Evolutionary conservation across 2,113 vertebrate genomes (phyloP), one percentile per base, ranked within the genome.

Genomic region (Tylochromis polylepis): DNA sequence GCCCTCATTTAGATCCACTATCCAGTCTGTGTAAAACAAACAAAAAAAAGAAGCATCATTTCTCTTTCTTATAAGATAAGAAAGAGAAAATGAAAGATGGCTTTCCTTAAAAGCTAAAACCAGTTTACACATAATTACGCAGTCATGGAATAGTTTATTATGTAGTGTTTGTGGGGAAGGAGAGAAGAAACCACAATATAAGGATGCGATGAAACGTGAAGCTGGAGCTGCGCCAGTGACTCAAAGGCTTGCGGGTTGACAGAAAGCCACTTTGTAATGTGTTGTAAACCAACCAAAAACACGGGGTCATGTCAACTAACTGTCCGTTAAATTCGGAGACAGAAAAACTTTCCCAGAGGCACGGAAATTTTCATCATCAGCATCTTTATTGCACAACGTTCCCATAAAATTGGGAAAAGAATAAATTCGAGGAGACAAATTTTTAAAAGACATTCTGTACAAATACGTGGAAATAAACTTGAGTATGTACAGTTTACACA

Each of bases 371-470:
- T 90, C 91, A 91, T 91, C 84, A 92, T 93, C 95, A 83, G 92
- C 96, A 94, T 97, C 95, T 99, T 99, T 99, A 99, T 99, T 99
- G 99, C 98, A 99, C 98, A 99, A 98, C 97, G 96, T 97, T 98
- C 97, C 98, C 98, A 98, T 96, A 98, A 98, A 99, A 99, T 96
- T 97, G 97, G 98, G 97, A 98, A 97, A 96, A 96, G 95, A 96
- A 97, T 97, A 96, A 65, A 96, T 97, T 96, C 94, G 15, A 93
- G 96, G 96, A 92, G 86, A 97, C 97, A 97, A 95, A 49, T 75
- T 96, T 95, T 97, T 96, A 85, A 97, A 97, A 95, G 96, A 97
- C 97, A 97, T 93, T 97, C 97, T 98, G 97, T 98, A 99, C 97
- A 99, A 97, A 98, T 95, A 93, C 86, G 94, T 94, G 88, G 95